phyloP scores from a whole-genome alignment of 2,888 invertebrate species.

The Ichneumoninae sp. region DNA sequence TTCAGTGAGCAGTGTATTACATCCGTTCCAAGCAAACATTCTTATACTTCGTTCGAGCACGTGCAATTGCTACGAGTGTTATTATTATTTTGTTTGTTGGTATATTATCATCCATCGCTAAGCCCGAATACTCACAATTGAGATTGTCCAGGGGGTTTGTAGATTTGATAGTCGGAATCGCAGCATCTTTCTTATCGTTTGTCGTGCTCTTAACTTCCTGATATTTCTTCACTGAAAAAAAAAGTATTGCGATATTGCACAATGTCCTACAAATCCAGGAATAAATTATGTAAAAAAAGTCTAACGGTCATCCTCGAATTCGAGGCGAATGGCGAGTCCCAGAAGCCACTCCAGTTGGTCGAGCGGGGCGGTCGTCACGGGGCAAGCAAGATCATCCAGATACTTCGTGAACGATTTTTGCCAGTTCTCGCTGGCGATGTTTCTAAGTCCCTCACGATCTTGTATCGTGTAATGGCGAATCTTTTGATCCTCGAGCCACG shows the following conservation, averaged over 20 bases:
- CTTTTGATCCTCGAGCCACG: constrained; percentile 97
- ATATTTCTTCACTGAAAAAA: constrained; percentile 86
- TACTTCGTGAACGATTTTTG: constrained; percentile 89
- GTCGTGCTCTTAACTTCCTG: constrained; percentile 87
- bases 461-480: constrained; percentile 95
- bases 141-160: constrained; percentile 94
- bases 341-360: constrained; percentile 95
- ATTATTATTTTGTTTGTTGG: constrained; percentile 3
- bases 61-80: too few relatives aligned
- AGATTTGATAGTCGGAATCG: constrained; percentile 90
- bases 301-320: constrained; percentile 92
- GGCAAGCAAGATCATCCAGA: constrained; percentile 91
- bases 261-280: constrained; percentile 24
- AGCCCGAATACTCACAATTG: constrained; percentile 89
- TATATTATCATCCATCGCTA: not conserved
- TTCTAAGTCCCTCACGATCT: constrained; percentile 90
- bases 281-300: constrained; percentile 39
- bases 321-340: constrained; percentile 92
- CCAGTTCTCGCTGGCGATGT: constrained; percentile 89
- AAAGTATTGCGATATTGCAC: constrained; percentile 12
- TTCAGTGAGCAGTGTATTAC: too few relatives aligned
- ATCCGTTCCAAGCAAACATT: not conserved
- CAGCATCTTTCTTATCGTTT: constrained; percentile 85
- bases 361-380: constrained; percentile 86
- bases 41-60: not conserved